Evolutionary conservation across 2,888 invertebrate species (phyloP), one percentile per base, ranked within the genome.

Genomic region (Heteropelma amictum): DNA sequence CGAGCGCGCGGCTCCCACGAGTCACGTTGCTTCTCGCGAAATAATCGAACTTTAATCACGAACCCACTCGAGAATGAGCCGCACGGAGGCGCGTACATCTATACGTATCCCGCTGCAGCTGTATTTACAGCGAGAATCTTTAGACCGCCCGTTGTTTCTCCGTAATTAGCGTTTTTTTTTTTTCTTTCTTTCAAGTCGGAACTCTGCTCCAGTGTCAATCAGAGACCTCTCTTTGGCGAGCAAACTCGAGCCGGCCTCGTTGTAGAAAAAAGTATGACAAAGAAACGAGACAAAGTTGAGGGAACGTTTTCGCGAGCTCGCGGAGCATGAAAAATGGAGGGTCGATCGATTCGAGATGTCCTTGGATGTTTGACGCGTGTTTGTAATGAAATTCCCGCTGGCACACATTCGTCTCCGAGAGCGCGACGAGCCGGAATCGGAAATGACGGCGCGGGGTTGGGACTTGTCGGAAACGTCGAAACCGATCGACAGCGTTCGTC

Each of bases 21-120:
- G 33, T 26, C 61, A 19, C 17, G 12, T 65, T 45, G 14, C 19
- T 45, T 28, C 35, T 26, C 45, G 72, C 28, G n/a, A 35, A 65
- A 60, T 72, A 65, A 72, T 72, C 30, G 60, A 65, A 58, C 45
- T 65, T 58, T 45, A 60, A 72, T 72, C 51, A 71, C 49, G 49
- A 71, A 64, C 51, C 42, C 64, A 64, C 51, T 51, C 21, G 64
- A 51, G 61, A 40, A 28, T 6, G 6, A 33, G 19, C 21, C 28
- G 6, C 26, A 51, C 30, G 33, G 30, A 28, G 12, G 30, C 30
- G 19, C 53, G 14, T 42, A 53, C 33, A 4, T 33, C 21, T 28
- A 28, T 28, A 30, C 53, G 53, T 53, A 30, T 40, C 6, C 5
- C 21, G 12, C 6, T 19, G 19, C 30, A 19, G 6, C 3, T 6